phyloP scores from a whole-genome alignment of 2,888 invertebrate genomes.

The Limenitis camilla region DNA sequence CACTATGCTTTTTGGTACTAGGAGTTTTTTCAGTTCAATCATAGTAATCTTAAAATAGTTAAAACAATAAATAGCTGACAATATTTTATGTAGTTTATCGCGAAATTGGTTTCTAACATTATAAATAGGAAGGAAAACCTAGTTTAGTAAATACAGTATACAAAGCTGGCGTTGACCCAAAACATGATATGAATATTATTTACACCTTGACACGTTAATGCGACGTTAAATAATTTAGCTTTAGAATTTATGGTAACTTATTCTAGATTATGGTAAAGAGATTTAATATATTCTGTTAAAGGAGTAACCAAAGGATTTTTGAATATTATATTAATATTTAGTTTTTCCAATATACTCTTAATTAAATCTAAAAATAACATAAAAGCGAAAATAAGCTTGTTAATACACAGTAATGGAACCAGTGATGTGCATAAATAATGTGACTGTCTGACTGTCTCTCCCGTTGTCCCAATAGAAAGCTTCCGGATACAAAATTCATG shows the following conservation, averaged over 20 bases:
- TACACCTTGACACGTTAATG: slow-evolving; percentile 18
- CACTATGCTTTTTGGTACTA: too few relatives aligned
- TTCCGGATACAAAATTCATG: too few relatives aligned
- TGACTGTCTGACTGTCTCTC: neutral
- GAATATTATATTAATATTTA: too few relatives aligned
- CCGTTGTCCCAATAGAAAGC: too few relatives aligned
- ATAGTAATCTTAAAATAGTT: neutral
- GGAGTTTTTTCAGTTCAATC: too few relatives aligned
- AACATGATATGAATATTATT: slow-evolving; percentile 17
- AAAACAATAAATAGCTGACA: slow-evolving; percentile 1
- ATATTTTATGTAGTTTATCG: slow-evolving; percentile 3
- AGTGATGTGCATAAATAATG: neutral
- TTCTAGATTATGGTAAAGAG: neutral
- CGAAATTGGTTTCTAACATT: slow-evolving; percentile 10
- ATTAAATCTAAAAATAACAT: too few relatives aligned
- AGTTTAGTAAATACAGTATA: slow-evolving; percentile 1
- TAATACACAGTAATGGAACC: too few relatives aligned
- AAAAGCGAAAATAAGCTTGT: too few relatives aligned
- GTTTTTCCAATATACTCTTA: too few relatives aligned
- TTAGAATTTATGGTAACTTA: neutral
- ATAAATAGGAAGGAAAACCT: slow-evolving; percentile 5
- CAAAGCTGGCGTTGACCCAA: slow-evolving; percentile 14
- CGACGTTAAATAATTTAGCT: slow-evolving; percentile 9
- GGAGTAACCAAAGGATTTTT: too few relatives aligned
- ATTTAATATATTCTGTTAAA: neutral